Evolutionary conservation across 1,140 invertebrate species (phyloP), one percentile per base, ranked within the genome.

Genomic region (Trichonephila clavipes): DNA sequence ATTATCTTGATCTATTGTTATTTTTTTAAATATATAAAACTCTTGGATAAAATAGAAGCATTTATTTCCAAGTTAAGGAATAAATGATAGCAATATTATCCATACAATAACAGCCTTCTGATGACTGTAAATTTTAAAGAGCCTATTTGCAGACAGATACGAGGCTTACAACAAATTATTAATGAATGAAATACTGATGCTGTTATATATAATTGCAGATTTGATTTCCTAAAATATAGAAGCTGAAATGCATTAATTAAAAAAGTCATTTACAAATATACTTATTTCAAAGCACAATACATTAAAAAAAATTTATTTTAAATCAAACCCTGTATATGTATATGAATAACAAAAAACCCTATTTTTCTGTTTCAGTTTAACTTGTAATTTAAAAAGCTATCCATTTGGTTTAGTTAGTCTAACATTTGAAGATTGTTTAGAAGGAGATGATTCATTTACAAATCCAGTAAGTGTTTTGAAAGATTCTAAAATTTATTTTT

Each of bases 371-470:
- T 81, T n/a, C 24, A 94, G 94, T 28, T 64, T 91, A n/a, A 87
- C 88, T 34, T 87, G 88, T 19, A 88, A 12, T 18, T 62, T 94
- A 21, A 94, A 91, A 82, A 88, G 44, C 18, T 94, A 91, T 19
- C 83, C 88, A 12, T 66, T 59, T 77, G 94, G 94, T 44, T 81
- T 94, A 34, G 40, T 91, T 81, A 94, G 82, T 66, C 19, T 94
- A 64, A 94, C 94, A 51, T 64, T 94, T 90, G 94, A 94, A 88
- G 94, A 91, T n/a, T 86, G 64, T 51, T 14, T 81, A 14, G 83
- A 77, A 10, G 89, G 51, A 62, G 21, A 69, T 59, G 51, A 19
- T 34, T 51, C 83, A 16, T 88, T 93, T 88, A 88, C 86, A 59
- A 93, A 93, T 51, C 92, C 92, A 40, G 92, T 93, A 81, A 77